Evolutionary conservation across 2,113 vertebrate species (phyloP).

Genomic region (Brienomyrus longianalis): DNA sequence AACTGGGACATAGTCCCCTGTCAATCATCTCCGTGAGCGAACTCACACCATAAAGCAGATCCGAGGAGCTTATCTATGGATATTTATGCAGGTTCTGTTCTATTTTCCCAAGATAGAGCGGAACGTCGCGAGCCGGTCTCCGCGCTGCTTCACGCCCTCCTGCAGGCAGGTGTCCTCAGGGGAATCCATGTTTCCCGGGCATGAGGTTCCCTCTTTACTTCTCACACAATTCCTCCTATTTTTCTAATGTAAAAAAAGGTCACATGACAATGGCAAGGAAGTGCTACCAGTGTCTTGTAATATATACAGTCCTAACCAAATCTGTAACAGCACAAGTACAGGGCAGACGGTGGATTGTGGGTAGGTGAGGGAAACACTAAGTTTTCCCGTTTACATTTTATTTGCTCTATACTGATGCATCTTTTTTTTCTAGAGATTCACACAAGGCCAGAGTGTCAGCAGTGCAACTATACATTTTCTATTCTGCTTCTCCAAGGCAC

Average conservation of each 20-base stretch:
- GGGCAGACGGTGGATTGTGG: neutral
- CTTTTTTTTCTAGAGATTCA: neutral
- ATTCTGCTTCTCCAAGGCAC: neutral
- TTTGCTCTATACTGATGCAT: neutral
- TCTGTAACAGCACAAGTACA: neutral
- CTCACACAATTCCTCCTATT: neutral
- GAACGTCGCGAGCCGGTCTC: neutral
- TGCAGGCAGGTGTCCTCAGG: neutral
- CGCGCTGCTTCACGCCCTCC: neutral
- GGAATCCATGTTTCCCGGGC: neutral
- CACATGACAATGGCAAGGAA: neutral
- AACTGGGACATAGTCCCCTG: neutral
- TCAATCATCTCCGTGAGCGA: neutral
- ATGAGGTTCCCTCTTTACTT: neutral
- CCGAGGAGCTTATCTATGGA: slow-evolving; percentile 2
- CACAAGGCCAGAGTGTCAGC: neutral
- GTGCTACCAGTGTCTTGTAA: neutral
- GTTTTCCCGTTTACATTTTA: neutral
- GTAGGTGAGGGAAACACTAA: neutral
- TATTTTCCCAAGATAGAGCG: slow-evolving; percentile 2
- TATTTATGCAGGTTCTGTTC: slow-evolving; percentile 11
- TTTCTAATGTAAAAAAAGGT: neutral
- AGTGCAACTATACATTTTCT: neutral
- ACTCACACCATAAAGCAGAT: neutral
- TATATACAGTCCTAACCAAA: neutral